A percentile compares a stretch with the other conserved stretches of the same genome.
These are phyloP conservation scores for Caprella mutica DNA, from an alignment of 2,888 invertebrate genomes.

Conservation along the genomic window DNA sequence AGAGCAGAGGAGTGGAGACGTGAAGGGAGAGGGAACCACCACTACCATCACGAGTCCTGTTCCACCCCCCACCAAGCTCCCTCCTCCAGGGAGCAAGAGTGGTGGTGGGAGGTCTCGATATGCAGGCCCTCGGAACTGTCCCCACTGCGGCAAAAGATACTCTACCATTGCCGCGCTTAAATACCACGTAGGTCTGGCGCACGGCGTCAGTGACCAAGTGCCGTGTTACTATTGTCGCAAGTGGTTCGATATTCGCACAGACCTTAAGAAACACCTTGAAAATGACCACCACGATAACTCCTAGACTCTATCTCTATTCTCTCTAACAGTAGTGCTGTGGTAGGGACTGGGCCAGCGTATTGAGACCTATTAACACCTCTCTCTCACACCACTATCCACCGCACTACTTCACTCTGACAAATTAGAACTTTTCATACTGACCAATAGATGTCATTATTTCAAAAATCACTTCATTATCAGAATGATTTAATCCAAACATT, in stretches of 20 bases:
- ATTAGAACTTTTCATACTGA: too few relatives aligned
- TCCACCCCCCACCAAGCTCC: neutral
- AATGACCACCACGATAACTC: conserved; percentile 33
- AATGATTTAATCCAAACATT: too few relatives aligned
- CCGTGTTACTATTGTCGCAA: conserved; percentile 34
- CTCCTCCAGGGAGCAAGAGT: neutral
- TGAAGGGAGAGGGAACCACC: too few relatives aligned
- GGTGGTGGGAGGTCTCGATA: conserved; percentile 25
- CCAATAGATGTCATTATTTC: too few relatives aligned
- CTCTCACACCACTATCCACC: too few relatives aligned
- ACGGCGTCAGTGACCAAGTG: conserved; percentile 33
- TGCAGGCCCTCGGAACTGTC: conserved; percentile 34
- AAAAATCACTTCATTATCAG: too few relatives aligned
- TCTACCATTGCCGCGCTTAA: conserved; percentile 34
- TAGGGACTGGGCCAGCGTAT: too few relatives aligned
- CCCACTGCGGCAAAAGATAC: conserved; percentile 34
- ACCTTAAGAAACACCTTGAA: conserved; percentile 34
- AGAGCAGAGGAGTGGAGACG: too few relatives aligned
- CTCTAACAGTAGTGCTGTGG: too few relatives aligned
- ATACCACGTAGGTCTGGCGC: conserved; percentile 33
- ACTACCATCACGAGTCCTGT: neutral
- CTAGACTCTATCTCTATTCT: neutral
- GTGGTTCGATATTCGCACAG: conserved; percentile 34
- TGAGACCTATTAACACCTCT: too few relatives aligned
- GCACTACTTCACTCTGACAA: too few relatives aligned